Evolutionary conservation across 1,140 invertebrate genomes (phyloP).

Genomic region (Penaeus japonicus): DNA sequence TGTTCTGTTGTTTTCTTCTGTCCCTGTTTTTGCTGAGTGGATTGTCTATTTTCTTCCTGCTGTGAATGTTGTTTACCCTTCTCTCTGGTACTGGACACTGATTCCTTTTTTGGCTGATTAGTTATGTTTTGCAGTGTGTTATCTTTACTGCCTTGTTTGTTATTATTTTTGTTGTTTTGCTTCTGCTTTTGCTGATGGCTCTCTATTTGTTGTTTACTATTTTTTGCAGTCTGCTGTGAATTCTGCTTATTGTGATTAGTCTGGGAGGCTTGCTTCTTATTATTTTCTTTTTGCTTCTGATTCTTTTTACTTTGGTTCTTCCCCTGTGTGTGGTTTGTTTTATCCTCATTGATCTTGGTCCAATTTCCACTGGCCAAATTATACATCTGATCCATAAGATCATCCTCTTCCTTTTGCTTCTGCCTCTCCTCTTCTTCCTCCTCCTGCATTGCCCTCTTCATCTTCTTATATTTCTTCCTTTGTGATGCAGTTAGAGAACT

Average conservation of each 20-base stretch:
- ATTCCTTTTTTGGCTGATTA: slow-evolving; percentile 1
- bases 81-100: not conserved
- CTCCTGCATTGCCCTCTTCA: slow-evolving; percentile 41
- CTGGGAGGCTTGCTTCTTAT: not conserved
- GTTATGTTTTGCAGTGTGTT: not conserved
- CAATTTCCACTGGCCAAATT: slow-evolving; percentile 48
- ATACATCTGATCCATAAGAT: slow-evolving; percentile 59
- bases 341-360: not conserved
- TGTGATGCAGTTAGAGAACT: slow-evolving; percentile 55
- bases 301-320: slow-evolving; percentile 39
- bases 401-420: slow-evolving; percentile 55
- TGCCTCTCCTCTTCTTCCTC: slow-evolving; percentile 48
- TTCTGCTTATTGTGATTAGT: not conserved
- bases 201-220: not conserved
- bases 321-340: not conserved
- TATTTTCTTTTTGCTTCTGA: slow-evolving; percentile 34
- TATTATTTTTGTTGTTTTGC: slow-evolving; percentile 33
- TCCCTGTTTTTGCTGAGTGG: not conserved
- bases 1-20: not conserved
- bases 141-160: slow-evolving; percentile 16
- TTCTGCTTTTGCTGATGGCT: not conserved
- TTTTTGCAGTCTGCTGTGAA: not conserved
- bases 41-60: not conserved
- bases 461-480: slow-evolving; percentile 58
- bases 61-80: not conserved